Conservation (phyloP, 1,140 invertebrate genomes). For the Heliothis virescens region DNA sequence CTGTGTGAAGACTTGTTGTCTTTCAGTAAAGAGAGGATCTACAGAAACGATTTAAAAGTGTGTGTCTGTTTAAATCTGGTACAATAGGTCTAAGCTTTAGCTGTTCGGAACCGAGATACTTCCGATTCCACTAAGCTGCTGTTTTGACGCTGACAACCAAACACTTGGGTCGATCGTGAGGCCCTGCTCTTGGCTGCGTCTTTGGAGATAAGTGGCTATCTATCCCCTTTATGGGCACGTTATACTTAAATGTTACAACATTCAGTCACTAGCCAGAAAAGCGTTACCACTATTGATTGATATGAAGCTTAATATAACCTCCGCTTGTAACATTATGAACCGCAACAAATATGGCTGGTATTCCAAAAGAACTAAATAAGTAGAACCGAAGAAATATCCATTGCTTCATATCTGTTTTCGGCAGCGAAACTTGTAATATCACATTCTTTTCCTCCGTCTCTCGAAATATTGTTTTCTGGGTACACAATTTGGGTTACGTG, state of each 20-base stretch:
- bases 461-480: constrained; percentile 38
- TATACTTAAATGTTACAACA: not conserved
- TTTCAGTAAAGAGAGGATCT: too few relatives aligned
- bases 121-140: constrained; percentile 2
- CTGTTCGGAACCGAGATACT: not conserved
- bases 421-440: constrained; percentile 26
- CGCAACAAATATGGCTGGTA: not conserved
- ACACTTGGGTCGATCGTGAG: constrained; percentile 24
- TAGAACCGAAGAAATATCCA: constrained; percentile 2
- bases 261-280: not conserved
- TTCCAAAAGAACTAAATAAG: constrained; percentile 13
- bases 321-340: not conserved
- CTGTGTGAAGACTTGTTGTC: too few relatives aligned
- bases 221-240: constrained; percentile 20
- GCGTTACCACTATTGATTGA: not conserved
- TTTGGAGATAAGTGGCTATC: constrained; percentile 26
- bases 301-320: not conserved
- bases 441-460: constrained; percentile 24
- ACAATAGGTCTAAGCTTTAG: not conserved
- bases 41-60: not conserved
- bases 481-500: constrained; percentile 33
- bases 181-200: constrained; percentile 4
- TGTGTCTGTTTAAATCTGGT: not conserved
- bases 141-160: constrained; percentile 33
- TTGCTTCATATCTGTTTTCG: constrained; percentile 23